phyloP scores from a whole-genome alignment of 2,888 invertebrate genomes.

The Philereme transversata region DNA sequence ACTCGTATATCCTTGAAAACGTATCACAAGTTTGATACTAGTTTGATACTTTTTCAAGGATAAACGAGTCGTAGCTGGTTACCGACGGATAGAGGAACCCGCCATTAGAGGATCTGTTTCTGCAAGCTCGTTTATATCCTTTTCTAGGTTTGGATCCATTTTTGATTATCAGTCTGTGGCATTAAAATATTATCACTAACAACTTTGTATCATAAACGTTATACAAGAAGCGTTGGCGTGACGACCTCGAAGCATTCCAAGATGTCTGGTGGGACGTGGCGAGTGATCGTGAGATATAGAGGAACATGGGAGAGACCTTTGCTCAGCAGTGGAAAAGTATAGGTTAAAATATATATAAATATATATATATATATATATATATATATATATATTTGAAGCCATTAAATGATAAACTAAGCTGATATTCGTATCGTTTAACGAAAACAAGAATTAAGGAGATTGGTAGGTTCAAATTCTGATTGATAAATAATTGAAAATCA shows the following conservation, averaged over 20 bases:
- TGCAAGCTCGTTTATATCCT: conserved; percentile 24
- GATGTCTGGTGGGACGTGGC: too few relatives aligned
- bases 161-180: background rate
- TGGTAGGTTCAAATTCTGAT: background rate
- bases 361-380: too few relatives aligned
- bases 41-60: too few relatives aligned
- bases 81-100: conserved; percentile 95
- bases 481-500: background rate
- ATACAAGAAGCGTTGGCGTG: conserved; percentile 24
- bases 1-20: too few relatives aligned
- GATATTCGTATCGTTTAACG: conserved; percentile 24
- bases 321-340: too few relatives aligned
- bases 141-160: conserved; percentile 27
- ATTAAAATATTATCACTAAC: conserved; percentile 17
- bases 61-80: too few relatives aligned
- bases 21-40: too few relatives aligned
- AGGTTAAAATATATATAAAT: too few relatives aligned
- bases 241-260: too few relatives aligned
- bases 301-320: too few relatives aligned
- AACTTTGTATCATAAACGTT: conserved; percentile 20
- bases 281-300: too few relatives aligned
- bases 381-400: too few relatives aligned
- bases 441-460: conserved; percentile 21
- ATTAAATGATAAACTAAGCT: conserved; percentile 23
- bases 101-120: conserved; percentile 61